Conservation (phyloP, 2,797 vertebrate genomes). For the Darevskia nairensis region DNA sequence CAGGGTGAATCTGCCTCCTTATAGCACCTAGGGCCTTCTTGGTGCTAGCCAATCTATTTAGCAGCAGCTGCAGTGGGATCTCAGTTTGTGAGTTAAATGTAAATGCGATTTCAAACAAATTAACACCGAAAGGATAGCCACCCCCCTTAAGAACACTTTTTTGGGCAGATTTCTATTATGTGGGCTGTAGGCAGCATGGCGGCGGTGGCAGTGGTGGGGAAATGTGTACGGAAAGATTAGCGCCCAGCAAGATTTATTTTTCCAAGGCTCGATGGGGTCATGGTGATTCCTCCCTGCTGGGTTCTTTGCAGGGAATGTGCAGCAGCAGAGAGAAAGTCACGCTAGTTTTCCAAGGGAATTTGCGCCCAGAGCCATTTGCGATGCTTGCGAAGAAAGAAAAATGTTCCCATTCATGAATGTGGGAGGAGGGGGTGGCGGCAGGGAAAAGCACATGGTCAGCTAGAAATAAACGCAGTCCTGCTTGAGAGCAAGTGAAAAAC, state of each 20-base stretch:
- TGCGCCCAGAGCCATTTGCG: constrained; percentile 49
- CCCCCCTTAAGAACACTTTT: neutral
- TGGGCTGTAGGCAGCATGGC: constrained; percentile 29
- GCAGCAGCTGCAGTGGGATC: neutral
- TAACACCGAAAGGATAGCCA: neutral
- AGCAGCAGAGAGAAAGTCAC: constrained; percentile 9
- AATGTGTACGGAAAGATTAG: neutral
- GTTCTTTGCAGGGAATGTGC: constrained; percentile 1
- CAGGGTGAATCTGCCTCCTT: too few species aligned
- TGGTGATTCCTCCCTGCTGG: constrained; percentile 37
- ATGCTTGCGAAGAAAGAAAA: constrained; percentile 61
- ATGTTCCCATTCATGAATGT: constrained; percentile 63
- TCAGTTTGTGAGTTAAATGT: neutral
- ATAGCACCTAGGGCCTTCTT: neutral
- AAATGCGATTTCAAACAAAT: neutral
- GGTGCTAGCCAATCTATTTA: neutral
- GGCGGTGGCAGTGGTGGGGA: too few species aligned
- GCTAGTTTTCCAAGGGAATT: constrained; percentile 61
- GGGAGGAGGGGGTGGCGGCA: constrained; percentile 8
- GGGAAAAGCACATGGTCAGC: constrained; percentile 43
- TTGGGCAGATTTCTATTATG: constrained; percentile 62
- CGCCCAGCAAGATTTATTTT: constrained; percentile 61
- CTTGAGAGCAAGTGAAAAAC: constrained; percentile 19
- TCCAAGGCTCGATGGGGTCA: constrained; percentile 52
- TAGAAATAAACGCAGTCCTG: constrained; percentile 56